Evolutionary conservation across 2,888 invertebrate genomes (phyloP).

Genomic region (Lepidochrysops patricia): DNA sequence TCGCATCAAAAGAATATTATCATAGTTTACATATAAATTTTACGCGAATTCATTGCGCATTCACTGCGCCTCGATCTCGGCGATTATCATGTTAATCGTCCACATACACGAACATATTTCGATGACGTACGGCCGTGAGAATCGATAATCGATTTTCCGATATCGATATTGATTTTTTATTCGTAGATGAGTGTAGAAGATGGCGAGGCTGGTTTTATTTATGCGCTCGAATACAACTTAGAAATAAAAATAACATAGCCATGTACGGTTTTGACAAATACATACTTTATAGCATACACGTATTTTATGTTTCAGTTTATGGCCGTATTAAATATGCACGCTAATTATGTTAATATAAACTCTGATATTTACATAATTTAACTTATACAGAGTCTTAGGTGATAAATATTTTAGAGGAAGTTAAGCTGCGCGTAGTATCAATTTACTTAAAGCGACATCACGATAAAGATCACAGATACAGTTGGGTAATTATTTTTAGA

Average conservation of each 20-base stretch:
- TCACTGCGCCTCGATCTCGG: constrained; percentile 57
- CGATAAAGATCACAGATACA: neutral
- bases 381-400: neutral
- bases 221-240: neutral
- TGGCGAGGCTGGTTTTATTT: neutral
- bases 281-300: neutral
- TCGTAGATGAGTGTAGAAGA: neutral
- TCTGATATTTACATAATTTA: constrained; percentile 10
- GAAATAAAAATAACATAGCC: neutral
- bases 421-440: neutral
- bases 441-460: neutral
- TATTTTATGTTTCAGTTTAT: constrained; percentile 7
- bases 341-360: constrained; percentile 1
- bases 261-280: neutral
- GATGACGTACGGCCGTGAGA: constrained; percentile 71
- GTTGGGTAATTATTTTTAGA: neutral
- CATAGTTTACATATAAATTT: constrained; percentile 75
- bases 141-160: constrained; percentile 64
- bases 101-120: constrained; percentile 57
- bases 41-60: constrained; percentile 70
- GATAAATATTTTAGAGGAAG: constrained; percentile 7
- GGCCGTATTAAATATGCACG: neutral
- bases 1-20: constrained; percentile 62
- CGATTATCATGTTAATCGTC: constrained; percentile 70
- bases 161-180: constrained; percentile 33